Conservation (phyloP, 2,888 invertebrate genomes). For the Lithophane socia region DNA sequence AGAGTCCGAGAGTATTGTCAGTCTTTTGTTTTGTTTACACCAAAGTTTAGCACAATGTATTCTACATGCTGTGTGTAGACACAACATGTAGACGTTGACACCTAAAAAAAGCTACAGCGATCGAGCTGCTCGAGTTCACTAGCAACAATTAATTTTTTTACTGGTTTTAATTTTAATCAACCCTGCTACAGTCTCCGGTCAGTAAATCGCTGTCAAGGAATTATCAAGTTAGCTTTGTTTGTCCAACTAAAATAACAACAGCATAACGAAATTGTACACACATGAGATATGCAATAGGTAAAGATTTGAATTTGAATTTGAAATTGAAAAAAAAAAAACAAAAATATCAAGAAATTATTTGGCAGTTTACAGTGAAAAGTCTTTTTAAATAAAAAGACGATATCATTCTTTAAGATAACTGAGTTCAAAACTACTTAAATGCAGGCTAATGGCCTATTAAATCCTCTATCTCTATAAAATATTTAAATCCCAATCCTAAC, state of each 20-base stretch:
- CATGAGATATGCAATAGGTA: too few species aligned
- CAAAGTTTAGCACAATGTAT: neutral
- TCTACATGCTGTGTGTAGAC: neutral
- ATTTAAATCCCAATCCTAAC: neutral
- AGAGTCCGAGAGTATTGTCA: slow-evolving; percentile 5
- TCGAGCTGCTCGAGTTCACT: too few species aligned
- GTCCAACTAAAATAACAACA: neutral
- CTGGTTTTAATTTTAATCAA: neutral
- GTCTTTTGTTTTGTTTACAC: slow-evolving; percentile 16
- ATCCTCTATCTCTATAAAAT: neutral
- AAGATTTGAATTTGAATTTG: too few species aligned
- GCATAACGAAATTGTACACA: neutral
- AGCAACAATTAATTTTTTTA: neutral
- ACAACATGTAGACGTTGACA: too few species aligned
- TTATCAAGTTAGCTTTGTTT: neutral
- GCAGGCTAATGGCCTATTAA: neutral
- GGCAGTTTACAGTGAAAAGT: neutral
- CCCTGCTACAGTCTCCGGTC: neutral
- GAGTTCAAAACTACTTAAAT: neutral
- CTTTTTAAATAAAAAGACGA: neutral
- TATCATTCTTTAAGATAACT: neutral
- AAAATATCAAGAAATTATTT: too few species aligned
- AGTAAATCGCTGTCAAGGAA: neutral
- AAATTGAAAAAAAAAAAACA: too few species aligned
- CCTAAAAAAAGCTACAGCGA: neutral